Evolutionary conservation across 1,140 invertebrate species (phyloP).

Genomic region (Nephila pilipes): DNA sequence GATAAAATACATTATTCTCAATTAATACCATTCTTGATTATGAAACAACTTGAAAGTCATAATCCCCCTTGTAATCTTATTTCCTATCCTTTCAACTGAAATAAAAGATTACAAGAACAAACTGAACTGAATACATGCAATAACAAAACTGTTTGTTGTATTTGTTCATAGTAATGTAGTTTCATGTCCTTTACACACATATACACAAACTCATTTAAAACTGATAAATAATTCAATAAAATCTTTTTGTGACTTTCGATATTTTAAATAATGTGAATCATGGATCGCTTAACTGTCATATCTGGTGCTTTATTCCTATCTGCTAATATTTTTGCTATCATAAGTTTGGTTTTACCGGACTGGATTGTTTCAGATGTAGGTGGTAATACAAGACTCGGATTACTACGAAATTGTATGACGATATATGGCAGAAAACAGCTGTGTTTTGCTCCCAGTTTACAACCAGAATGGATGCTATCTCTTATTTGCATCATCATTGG

Average conservation of each 20-base stretch:
- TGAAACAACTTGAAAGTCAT: no score
- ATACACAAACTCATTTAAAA: background rate
- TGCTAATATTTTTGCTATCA: conserved; percentile 95
- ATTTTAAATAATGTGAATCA: conserved; percentile 80
- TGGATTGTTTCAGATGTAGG: conserved; percentile 98
- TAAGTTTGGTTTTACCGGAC: conserved; percentile 95
- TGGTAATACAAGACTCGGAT: conserved; percentile 93
- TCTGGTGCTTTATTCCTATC: conserved; percentile 94
- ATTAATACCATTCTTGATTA: no score
- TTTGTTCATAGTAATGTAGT: no score
- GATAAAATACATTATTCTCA: no score
- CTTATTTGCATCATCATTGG: conserved; percentile 95
- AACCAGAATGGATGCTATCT: conserved; percentile 94
- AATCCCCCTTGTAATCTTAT: no score
- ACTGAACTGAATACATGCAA: no score
- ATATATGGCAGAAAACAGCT: conserved; percentile 93
- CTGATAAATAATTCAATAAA: background rate
- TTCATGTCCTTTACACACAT: no score
- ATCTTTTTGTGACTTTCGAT: background rate
- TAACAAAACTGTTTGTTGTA: no score
- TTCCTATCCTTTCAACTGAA: no score
- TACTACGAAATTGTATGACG: conserved; percentile 97
- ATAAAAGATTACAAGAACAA: no score
- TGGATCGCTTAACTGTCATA: conserved; percentile 96
- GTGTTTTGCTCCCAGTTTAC: conserved; percentile 92